Evolutionary conservation across 2,797 vertebrate species (phyloP).

Genomic region (Catharus ustulatus): DNA sequence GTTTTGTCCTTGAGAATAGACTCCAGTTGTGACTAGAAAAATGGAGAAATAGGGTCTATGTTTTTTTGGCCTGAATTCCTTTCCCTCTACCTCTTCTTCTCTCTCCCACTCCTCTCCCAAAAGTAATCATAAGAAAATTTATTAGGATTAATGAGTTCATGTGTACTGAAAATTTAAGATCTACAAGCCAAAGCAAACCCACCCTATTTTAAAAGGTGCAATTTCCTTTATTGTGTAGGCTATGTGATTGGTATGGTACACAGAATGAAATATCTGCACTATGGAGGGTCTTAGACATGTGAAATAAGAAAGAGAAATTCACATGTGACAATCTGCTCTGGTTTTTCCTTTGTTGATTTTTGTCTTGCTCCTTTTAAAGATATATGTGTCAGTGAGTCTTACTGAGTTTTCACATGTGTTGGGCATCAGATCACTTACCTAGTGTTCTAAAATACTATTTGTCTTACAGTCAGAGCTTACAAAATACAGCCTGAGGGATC

Average conservation of each 20-base stretch:
- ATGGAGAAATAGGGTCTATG: background rate
- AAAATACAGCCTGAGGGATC: background rate
- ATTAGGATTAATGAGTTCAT: background rate
- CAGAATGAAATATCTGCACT: background rate
- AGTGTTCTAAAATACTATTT: background rate
- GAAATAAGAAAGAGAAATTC: background rate
- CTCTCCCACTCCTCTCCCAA: background rate
- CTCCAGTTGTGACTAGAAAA: background rate
- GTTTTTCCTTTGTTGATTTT: background rate
- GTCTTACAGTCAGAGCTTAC: background rate
- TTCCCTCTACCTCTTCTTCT: background rate
- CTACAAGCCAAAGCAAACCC: background rate
- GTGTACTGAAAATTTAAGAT: background rate
- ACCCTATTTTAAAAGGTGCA: background rate
- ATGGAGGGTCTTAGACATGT: background rate
- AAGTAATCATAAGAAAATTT: background rate
- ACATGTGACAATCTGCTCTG: background rate
- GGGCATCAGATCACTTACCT: background rate
- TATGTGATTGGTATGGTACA: background rate
- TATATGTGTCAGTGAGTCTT: background rate
- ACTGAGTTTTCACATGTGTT: background rate
- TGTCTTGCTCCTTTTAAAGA: background rate
- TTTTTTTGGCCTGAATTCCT: background rate
- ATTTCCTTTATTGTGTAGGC: background rate
- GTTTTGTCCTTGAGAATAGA: background rate